Evolutionary conservation across 2,797 vertebrate genomes (phyloP), one percentile per base, ranked within the genome.

Genomic region (Artibeus jamaicensis): DNA sequence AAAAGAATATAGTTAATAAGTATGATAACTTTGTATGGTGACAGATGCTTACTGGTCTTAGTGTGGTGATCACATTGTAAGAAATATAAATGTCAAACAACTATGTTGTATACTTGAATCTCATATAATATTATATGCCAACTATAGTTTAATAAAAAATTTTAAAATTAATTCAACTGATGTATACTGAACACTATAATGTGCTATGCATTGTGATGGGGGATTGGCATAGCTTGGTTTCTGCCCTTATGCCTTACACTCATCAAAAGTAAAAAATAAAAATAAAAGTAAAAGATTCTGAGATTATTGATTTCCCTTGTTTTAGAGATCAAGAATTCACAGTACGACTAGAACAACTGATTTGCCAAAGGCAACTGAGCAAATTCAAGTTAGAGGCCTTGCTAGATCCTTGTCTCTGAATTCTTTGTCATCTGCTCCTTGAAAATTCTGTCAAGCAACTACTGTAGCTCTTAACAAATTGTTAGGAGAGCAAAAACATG

Each of bases 381-480:
- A 67, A 86, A 86, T 73, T 76, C 24, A 77, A 83, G 15, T 5
- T 84, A 53, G 26, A 74, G 16, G 83, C 12, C 44, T 94, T 57
- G 24, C 26, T 71, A 62, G 12, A 48, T 62, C 70, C 59, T 91
- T 84, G 57, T 39, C 21, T 48, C 34, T 11, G 16, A 81, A 44
- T 21, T 91, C 53, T 93, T 84, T 91, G 46, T 77, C 48, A 42
- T 7, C 24, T 55, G 71, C 29, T 44, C 34, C 74, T 93, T 67
- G 53, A 96, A 95, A 94, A 93, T 71, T 96, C 34, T 92, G n/a
- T 86, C 18, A 48, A 84, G 57, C 34, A 73, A 73, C 24, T 67
- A 78, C 34, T 34, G 29, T 14, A 78, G 29, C 15, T 18, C 50
- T 85, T 26, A 91, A 3, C 9, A 70, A 71, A 83, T 48, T 96